Evolutionary conservation across 1,140 invertebrate genomes (phyloP).

Genomic region (Cydia pomonella): DNA sequence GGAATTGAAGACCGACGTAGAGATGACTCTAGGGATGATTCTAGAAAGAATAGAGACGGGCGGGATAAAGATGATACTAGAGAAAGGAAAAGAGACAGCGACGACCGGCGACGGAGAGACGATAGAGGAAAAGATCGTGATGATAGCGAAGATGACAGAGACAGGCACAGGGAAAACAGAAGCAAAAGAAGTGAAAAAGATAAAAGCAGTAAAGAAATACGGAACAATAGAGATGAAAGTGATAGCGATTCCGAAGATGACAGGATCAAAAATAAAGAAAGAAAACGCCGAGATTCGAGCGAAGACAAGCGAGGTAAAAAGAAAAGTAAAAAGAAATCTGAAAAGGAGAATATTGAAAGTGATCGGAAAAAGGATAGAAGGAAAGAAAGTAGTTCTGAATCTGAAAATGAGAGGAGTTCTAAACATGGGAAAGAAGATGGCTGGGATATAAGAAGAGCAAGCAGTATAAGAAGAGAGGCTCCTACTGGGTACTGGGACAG

Average conservation of each 20-base stretch:
- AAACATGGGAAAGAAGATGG: constrained; percentile 26
- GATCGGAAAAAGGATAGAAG: constrained; percentile 20
- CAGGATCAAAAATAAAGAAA: constrained; percentile 11
- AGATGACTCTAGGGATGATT: constrained; percentile 18
- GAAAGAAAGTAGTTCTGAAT: constrained; percentile 21
- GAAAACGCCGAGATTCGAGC: constrained; percentile 30
- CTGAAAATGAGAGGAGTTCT: constrained; percentile 27
- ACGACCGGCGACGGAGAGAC: neutral
- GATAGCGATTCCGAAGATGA: constrained; percentile 31
- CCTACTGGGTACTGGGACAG: constrained; percentile 13
- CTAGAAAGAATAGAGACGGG: constrained; percentile 12
- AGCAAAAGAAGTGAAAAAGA: constrained; percentile 1
- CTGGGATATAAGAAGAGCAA: constrained; percentile 28
- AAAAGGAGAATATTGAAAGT: constrained; percentile 20
- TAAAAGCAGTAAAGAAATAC: constrained; percentile 10
- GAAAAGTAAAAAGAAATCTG: constrained; percentile 11
- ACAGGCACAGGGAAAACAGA: neutral
- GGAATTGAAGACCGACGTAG: constrained; percentile 14
- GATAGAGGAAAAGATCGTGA: neutral
- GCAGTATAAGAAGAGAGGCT: constrained; percentile 26
- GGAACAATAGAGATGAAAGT: constrained; percentile 34
- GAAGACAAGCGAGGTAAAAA: constrained; percentile 8
- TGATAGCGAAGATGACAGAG: neutral
- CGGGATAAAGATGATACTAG: constrained; percentile 34
- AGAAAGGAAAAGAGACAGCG: constrained; percentile 34